Conservation (phyloP, 2,113 vertebrate genomes). For the Turnix velox region DNA sequence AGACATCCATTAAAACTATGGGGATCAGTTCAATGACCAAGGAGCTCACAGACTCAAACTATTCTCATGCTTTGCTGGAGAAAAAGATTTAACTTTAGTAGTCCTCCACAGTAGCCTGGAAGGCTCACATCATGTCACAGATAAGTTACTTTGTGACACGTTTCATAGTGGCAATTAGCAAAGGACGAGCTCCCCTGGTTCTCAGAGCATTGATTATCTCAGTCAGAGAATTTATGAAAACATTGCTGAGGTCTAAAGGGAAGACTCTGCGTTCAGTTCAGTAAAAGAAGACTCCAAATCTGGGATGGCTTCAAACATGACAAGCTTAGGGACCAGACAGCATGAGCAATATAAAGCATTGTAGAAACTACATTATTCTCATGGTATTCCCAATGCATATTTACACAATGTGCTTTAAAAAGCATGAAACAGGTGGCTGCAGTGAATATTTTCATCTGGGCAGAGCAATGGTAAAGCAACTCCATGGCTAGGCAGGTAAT, state of each 20-base stretch:
- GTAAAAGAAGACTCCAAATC: not conserved
- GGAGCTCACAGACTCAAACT: not conserved
- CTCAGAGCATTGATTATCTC: not conserved
- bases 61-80: not conserved
- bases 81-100: not conserved
- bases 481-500: not conserved
- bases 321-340: not conserved
- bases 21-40: not conserved
- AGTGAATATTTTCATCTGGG: not conserved
- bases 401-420: not conserved
- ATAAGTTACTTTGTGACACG: not conserved
- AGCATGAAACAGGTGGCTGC: not conserved
- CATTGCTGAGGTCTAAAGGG: not conserved
- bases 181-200: not conserved
- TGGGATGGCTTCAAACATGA: not conserved
- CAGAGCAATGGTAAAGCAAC: not conserved
- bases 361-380: not conserved
- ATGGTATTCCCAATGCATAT: not conserved
- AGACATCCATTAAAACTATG: not conserved
- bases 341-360: not conserved
- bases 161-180: not conserved
- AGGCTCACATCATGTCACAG: not conserved
- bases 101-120: not conserved
- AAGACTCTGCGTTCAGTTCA: not conserved
- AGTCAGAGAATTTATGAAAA: not conserved